These are phyloP conservation scores for Takifugu rubripes DNA, from an alignment of 2,797 vertebrate genomes.

Conservation along the genomic window DNA sequence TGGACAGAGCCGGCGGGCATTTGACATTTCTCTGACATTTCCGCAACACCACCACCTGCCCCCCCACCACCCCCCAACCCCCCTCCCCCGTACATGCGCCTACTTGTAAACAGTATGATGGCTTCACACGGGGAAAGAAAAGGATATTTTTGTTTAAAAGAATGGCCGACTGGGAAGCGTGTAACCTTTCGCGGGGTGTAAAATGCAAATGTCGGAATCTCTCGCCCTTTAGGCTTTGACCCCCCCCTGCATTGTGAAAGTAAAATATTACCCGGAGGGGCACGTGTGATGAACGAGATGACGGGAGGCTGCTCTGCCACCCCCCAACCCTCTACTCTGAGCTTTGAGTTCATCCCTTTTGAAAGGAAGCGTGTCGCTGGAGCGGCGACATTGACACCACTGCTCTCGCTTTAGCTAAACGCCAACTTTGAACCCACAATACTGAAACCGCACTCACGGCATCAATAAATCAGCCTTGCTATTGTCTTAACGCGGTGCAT, in stretches of 20 bases:
- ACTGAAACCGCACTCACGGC: too few relatives aligned
- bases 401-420: too few relatives aligned
- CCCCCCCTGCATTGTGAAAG: constrained; percentile 20
- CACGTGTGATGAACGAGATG: constrained; percentile 5
- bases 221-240: constrained; percentile 36
- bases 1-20: constrained; percentile 69
- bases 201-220: constrained; percentile 50
- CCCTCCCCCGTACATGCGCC: constrained; percentile 65
- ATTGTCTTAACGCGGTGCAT: neutral
- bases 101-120: constrained; percentile 73
- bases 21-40: constrained; percentile 84
- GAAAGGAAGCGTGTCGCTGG: too few relatives aligned
- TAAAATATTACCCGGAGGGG: constrained; percentile 21
- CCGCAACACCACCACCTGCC: neutral
- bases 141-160: constrained; percentile 54
- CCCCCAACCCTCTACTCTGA: too few relatives aligned
- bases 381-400: too few relatives aligned
- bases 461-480: too few relatives aligned
- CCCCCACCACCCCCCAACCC: constrained; percentile 29
- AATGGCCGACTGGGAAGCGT: constrained; percentile 61
- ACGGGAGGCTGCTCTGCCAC: constrained; percentile 1
- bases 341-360: too few relatives aligned
- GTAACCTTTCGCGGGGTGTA: constrained; percentile 71
- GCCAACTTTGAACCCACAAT: too few relatives aligned
- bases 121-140: constrained; percentile 66